A percentile compares a stretch with the other conserved stretches of the same genome.
phyloP scores from a whole-genome alignment of 2,888 invertebrate genomes.

The Tridacna gigas region DNA sequence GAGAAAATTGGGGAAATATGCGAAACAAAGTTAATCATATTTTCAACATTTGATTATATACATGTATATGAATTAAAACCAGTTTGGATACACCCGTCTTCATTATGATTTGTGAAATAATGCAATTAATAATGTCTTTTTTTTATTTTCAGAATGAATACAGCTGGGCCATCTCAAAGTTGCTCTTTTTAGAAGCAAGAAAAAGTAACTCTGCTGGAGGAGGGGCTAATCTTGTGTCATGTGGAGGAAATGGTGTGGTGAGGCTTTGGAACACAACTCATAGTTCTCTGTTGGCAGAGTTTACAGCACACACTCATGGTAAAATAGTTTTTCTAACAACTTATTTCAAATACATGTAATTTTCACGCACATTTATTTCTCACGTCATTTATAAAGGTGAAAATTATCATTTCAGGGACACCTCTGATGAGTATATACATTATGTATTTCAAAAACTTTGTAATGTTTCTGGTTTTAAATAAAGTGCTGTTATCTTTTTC shows the following conservation, averaged over 20 bases:
- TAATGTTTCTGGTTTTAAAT: too few species aligned
- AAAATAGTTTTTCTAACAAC: conserved; percentile 23
- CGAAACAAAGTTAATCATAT: too few species aligned
- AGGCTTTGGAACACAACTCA: conserved; percentile 83
- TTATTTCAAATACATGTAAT: not conserved
- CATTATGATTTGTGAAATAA: too few species aligned
- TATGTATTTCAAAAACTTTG: too few species aligned
- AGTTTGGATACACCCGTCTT: too few species aligned
- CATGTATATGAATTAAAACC: too few species aligned
- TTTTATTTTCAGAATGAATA: conserved; percentile 79
- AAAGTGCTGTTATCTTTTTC: too few species aligned
- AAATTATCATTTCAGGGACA: not conserved
- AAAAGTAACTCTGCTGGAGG: conserved; percentile 72
- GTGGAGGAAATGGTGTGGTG: conserved; percentile 85
- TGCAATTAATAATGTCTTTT: not conserved
- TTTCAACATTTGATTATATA: too few species aligned
- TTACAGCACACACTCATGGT: conserved; percentile 83
- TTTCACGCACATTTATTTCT: not conserved
- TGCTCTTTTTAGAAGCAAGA: conserved; percentile 80
- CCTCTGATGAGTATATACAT: not conserved
- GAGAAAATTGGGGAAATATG: too few species aligned
- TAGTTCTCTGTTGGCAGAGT: conserved; percentile 82
- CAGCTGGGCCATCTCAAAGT: conserved; percentile 65
- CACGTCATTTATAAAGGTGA: not conserved
- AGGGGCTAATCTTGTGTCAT: conserved; percentile 83